A percentile compares a stretch with the other conserved stretches of the same genome.
Evolutionary conservation across 2,113 vertebrate species (phyloP).

Genomic region (Pterocles orientalis): DNA sequence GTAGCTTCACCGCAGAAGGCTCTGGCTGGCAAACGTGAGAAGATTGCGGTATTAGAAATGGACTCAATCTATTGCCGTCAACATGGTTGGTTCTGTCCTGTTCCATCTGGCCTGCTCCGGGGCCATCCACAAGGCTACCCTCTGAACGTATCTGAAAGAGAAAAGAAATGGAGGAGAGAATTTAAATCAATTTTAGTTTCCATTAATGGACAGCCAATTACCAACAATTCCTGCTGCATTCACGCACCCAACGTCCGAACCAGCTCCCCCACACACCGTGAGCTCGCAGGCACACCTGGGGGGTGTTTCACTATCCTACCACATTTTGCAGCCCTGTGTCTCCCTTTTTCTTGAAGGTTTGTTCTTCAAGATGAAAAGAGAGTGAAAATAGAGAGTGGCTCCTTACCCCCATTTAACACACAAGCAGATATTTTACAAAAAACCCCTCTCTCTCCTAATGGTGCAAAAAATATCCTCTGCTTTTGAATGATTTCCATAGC

Average conservation of each 20-base stretch:
- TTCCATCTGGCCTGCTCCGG: slow-evolving; percentile 98
- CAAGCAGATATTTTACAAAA: background rate
- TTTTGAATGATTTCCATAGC: background rate
- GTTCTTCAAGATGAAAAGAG: background rate
- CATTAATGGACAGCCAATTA: background rate
- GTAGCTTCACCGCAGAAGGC: slow-evolving; percentile 77
- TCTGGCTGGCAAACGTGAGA: slow-evolving; percentile 79
- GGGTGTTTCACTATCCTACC: background rate
- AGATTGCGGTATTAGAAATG: slow-evolving; percentile 81
- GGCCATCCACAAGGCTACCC: slow-evolving; percentile 96
- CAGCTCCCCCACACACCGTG: fast-evolving
- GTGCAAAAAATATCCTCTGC: background rate
- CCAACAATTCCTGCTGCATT: background rate
- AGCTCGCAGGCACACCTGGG: background rate
- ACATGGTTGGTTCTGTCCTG: slow-evolving; percentile 91
- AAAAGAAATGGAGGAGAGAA: slow-evolving; percentile 32
- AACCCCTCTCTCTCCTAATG: background rate
- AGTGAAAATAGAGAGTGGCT: background rate
- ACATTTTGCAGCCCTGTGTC: background rate
- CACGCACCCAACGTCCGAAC: background rate
- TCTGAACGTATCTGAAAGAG: slow-evolving; percentile 79
- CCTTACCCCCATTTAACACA: background rate
- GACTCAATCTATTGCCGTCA: slow-evolving; percentile 89
- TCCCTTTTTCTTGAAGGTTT: background rate
- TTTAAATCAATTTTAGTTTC: background rate